A percentile compares a stretch with the other conserved stretches of the same genome.
phyloP scores from a whole-genome alignment of 2,797 vertebrate genomes.

The Sphaeramia orbicularis region DNA sequence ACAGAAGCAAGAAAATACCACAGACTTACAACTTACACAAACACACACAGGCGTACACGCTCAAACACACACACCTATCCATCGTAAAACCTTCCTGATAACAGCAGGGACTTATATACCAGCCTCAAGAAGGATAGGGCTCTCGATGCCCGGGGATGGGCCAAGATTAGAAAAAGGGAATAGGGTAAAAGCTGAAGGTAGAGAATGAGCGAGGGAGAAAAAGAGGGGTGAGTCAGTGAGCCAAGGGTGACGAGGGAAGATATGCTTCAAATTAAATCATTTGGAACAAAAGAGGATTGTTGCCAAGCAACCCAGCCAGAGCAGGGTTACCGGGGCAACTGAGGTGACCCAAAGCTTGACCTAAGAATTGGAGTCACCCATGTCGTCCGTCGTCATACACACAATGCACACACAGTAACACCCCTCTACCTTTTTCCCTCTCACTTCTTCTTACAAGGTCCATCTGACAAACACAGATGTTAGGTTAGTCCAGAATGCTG shows the following conservation, averaged over 20 bases:
- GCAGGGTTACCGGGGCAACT: conserved; percentile 81
- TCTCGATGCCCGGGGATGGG: conserved; percentile 35
- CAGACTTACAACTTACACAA: background rate
- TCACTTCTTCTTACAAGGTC: conserved; percentile 21
- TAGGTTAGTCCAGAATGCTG: conserved; percentile 20
- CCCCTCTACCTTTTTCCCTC: conserved; percentile 9
- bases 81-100: conserved; percentile 57
- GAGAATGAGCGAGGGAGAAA: conserved; percentile 5
- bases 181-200: conserved; percentile 27
- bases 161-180: conserved; percentile 40
- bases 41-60: conserved; percentile 28
- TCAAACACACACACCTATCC: conserved; percentile 42
- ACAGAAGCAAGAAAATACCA: conserved; percentile 12
- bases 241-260: conserved; percentile 67
- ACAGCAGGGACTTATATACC: conserved; percentile 51
- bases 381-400: conserved; percentile 28
- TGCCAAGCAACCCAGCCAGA: conserved; percentile 84
- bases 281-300: conserved; percentile 85
- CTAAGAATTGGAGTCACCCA: conserved; percentile 76
- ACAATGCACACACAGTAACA: background rate
- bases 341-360: conserved; percentile 85
- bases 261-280: conserved; percentile 86
- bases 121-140: conserved; percentile 43
- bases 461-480: conserved; percentile 33
- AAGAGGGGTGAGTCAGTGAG: conserved; percentile 53